Conservation (phyloP, 1,140 invertebrate species). For the Vanessa atalanta region DNA sequence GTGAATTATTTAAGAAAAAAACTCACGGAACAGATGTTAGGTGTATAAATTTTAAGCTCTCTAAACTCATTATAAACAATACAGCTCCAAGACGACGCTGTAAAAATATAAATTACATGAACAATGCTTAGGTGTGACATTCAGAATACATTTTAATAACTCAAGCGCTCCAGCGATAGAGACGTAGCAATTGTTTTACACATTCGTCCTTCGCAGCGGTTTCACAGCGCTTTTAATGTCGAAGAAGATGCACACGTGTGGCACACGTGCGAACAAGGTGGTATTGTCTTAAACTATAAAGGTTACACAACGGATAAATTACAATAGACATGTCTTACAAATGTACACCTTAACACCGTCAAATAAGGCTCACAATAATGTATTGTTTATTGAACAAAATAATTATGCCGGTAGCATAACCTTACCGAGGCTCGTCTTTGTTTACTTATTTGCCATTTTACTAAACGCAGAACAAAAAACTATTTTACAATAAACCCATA, state of each 20-base stretch:
- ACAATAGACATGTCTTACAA: conserved; percentile 6
- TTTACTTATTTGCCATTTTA: conserved; percentile 20
- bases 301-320: conserved; percentile 40
- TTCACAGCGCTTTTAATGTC: not conserved
- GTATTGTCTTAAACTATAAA: conserved; percentile 47
- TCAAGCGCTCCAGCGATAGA: conserved; percentile 2
- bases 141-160: conserved; percentile 18
- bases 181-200: not conserved
- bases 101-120: conserved; percentile 29
- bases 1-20: not conserved
- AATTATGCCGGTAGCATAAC: conserved; percentile 40
- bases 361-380: conserved; percentile 10
- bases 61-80: conserved; percentile 8
- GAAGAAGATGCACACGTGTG: conserved; percentile 43
- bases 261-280: conserved; percentile 53
- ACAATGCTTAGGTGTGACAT: conserved; percentile 40
- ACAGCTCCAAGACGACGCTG: conserved; percentile 5
- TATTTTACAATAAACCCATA: conserved; percentile 31
- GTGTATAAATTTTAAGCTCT: not conserved
- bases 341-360: not conserved
- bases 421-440: conserved; percentile 28
- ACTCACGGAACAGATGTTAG: not conserved
- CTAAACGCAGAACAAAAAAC: conserved; percentile 11
- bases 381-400: not conserved
- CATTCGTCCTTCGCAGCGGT: not conserved